These are phyloP conservation scores for Unio pictorum DNA, from an alignment of 2,888 invertebrate genomes.

Conservation along the genomic window DNA sequence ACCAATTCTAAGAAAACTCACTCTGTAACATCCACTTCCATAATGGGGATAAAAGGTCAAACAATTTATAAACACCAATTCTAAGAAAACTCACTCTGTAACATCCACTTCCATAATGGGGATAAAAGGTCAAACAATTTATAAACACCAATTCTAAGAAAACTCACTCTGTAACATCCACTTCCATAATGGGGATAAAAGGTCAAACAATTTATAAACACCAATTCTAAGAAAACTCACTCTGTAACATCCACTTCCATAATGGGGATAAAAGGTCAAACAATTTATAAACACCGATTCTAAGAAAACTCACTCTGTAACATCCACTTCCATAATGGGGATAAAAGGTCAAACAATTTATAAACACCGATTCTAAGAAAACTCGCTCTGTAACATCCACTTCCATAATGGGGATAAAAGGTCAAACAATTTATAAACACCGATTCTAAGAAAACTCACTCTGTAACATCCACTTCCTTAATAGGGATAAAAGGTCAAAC, in stretches of 20 bases:
- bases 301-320: conserved; percentile 75
- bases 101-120: conserved; percentile 98
- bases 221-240: conserved; percentile 45
- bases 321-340: conserved; percentile 99
- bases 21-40: conserved; percentile 95
- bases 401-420: conserved; percentile 73
- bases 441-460: conserved; percentile 50
- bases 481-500: conserved; percentile 78
- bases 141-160: no score
- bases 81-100: conserved; percentile 75
- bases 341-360: conserved; percentile 60
- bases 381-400: conserved; percentile 86
- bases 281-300: no score
- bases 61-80: no score
- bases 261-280: conserved; percentile 80
- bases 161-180: conserved; percentile 84
- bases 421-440: no score
- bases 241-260: conserved; percentile 96
- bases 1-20: conserved; percentile 26
- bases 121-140: conserved; percentile 71
- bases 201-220: no score
- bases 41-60: conserved; percentile 82
- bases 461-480: conserved; percentile 97
- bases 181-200: conserved; percentile 75
- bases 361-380: no score